phyloP scores from a whole-genome alignment of 2,797 vertebrate genomes.

The Platalea minor region DNA sequence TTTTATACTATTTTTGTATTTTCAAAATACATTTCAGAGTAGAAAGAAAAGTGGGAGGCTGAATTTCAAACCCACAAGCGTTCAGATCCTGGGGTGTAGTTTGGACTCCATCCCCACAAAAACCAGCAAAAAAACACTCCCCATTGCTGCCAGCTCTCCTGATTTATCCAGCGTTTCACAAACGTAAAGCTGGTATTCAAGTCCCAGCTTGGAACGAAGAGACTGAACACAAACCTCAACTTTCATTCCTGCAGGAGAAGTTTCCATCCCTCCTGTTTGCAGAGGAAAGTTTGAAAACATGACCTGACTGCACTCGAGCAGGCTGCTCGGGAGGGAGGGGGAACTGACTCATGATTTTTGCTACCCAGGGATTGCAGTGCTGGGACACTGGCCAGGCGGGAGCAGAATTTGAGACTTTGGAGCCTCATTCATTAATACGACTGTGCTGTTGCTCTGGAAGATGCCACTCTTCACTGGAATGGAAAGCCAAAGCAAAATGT shows the following conservation, averaged over 20 bases:
- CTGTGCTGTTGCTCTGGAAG: not conserved
- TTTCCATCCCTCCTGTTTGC: constrained; percentile 37
- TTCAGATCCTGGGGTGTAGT: not conserved
- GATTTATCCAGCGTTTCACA: not conserved
- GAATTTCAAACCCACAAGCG: not conserved
- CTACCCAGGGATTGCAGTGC: not conserved
- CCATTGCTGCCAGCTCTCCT: not conserved
- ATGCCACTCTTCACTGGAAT: not conserved
- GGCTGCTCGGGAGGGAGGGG: not conserved
- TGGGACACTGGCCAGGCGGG: not conserved
- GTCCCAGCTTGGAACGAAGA: not conserved
- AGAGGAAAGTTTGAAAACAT: constrained; percentile 48
- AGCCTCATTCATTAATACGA: not conserved
- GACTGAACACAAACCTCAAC: constrained; percentile 14
- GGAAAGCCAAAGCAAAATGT: not conserved
- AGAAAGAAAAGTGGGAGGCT: not conserved
- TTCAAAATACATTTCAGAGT: not conserved
- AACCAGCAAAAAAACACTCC: not conserved
- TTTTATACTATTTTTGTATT: not conserved
- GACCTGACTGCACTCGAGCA: constrained; percentile 9
- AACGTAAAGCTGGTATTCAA: constrained; percentile 11
- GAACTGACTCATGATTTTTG: constrained; percentile 56
- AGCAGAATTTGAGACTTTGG: constrained; percentile 1
- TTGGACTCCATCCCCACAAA: not conserved
- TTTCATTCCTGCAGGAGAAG: constrained; percentile 37